Conservation (phyloP, 2,797 vertebrate genomes). For the Furcifer pardalis region DNA sequence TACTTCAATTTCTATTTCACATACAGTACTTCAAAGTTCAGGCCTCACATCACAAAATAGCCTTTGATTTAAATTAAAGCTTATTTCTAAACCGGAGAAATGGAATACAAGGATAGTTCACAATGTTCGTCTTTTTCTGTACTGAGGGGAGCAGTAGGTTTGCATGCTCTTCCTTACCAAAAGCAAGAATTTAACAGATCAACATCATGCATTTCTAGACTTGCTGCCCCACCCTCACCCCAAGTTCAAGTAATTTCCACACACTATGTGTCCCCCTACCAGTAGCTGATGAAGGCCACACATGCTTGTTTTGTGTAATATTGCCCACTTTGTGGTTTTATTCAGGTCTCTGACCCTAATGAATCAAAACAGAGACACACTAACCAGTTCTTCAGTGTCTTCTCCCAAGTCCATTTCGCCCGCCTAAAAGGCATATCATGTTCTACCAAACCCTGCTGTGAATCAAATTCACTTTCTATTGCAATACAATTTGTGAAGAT, state of each 20-base stretch:
- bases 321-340: constrained; percentile 18
- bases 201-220: neutral
- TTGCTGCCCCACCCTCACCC: too few relatives aligned
- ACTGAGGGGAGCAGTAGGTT: neutral
- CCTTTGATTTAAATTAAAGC: neutral
- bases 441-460: neutral
- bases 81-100: neutral
- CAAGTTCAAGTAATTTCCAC: neutral
- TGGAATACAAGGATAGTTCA: neutral
- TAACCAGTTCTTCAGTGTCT: neutral
- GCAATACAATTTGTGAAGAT: neutral
- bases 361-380: neutral
- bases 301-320: neutral
- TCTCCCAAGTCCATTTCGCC: neutral
- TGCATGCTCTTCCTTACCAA: neutral
- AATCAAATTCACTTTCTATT: neutral
- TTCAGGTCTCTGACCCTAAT: neutral
- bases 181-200: neutral
- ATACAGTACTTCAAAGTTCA: neutral
- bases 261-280: neutral
- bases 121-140: neutral
- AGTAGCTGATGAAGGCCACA: constrained; percentile 3
- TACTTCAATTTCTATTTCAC: neutral
- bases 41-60: neutral
- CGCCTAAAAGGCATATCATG: neutral